These are phyloP conservation scores for Campopleginae sp. DNA, from an alignment of 2,888 invertebrate genomes.

Conservation along the genomic window DNA sequence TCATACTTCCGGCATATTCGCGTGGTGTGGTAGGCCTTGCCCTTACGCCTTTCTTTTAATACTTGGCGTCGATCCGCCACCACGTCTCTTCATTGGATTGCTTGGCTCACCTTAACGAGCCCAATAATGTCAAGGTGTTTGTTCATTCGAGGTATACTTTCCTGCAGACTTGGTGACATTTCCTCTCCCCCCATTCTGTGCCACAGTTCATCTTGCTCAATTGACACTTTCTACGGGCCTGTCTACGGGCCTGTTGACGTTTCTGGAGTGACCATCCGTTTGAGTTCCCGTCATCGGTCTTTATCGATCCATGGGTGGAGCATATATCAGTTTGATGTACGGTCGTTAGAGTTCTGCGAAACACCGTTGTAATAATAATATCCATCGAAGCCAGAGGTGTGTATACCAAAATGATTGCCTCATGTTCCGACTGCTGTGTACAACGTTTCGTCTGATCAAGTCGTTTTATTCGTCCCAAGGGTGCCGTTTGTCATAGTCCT, in stretches of 20 bases:
- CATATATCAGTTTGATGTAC: constrained; percentile 7
- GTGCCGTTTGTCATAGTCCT: neutral
- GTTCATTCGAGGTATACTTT: constrained; percentile 25
- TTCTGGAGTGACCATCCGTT: neutral
- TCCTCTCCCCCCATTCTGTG: constrained; percentile 7
- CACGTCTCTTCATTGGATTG: no score
- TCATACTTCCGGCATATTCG: no score
- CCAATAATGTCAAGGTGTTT: constrained; percentile 37
- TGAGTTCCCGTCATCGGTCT: neutral
- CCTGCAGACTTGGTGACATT: neutral
- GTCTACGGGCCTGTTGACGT: neutral
- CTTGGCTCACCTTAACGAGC: neutral
- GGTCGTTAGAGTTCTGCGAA: neutral
- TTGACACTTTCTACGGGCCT: neutral
- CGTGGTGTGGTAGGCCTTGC: no score
- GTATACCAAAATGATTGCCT: neutral
- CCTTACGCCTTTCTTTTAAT: no score
- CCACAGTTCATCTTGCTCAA: neutral
- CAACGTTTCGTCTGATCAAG: neutral
- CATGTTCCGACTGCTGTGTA: neutral
- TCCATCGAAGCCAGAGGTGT: neutral
- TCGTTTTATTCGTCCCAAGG: neutral
- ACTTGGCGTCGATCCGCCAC: no score
- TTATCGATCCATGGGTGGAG: neutral
- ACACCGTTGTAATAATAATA: neutral